Base-by-base conservation (phyloP, 2,113 vertebrate genomes). In the Epinephelus lanceolatus region DNA sequence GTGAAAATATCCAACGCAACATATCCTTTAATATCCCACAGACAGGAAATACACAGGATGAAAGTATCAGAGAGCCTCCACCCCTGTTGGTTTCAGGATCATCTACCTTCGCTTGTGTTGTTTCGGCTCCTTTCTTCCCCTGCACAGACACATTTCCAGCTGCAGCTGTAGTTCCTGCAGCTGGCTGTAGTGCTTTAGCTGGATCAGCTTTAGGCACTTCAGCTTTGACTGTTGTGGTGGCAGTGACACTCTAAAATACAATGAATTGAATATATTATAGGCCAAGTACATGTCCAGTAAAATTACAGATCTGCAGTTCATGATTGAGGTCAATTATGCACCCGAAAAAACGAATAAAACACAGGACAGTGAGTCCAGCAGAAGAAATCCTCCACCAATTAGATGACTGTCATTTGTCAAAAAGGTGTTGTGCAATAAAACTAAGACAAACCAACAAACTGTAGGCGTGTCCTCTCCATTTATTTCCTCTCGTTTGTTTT, bases 191-290 rank as follows among this genome's bases (percentile, higher is more conserved):
- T 42, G 70, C 53, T 86, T 86, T 89, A 67, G 68, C 65, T 21
- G 83, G 74, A 74, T 88, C 90, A 53, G 47, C 80, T 76, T 94
- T 92, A 72, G 69, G 60, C 55, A 65, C 72, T 19, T 89, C 90
- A 55, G 65, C 74, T 88, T 89, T 93, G 87, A 89, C 53, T 74
- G 92, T 85, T 14, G 83, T 47, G 15, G 57, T 37, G 69, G 71
- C 6, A 10, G 81, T 19, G 8, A 86, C 33, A 60, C 88, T 93
- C 94, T 94, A 93, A 81, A 88, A 93, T 72, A 37, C 88, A 93
- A 76, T 63, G 1, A 59, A 25, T 76, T 42, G 2, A 81, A 47
- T 72, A 23, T 60, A 55, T 88, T 87, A 84, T 55, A 66, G 61
- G 23, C 27, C 33, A 37, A 61, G 56, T 40, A 67, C 11, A 72